Evolutionary conservation across 2,797 vertebrate genomes (phyloP).

Genomic region (Octomys mimax): DNA sequence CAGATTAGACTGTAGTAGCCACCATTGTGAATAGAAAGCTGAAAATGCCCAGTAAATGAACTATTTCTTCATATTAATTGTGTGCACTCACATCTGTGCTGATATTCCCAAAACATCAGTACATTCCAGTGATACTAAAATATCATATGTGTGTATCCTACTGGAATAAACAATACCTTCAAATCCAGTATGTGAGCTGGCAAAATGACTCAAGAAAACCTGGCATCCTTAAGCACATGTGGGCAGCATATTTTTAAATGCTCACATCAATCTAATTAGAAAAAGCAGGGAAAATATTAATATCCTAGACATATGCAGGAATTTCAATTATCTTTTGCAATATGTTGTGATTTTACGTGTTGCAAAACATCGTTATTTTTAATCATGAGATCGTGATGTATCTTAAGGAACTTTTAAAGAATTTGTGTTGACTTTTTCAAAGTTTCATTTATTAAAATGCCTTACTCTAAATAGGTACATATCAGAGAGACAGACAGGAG

Average conservation of each 20-base stretch:
- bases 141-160: neutral
- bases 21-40: neutral
- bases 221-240: slow-evolving; percentile 70
- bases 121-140: slow-evolving; percentile 36
- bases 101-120: neutral
- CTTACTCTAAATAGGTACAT: slow-evolving; percentile 33
- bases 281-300: slow-evolving; percentile 79
- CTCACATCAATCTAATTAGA: slow-evolving; percentile 80
- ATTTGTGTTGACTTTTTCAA: slow-evolving; percentile 50
- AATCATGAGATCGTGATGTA: slow-evolving; percentile 57
- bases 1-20: neutral
- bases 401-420: slow-evolving; percentile 42
- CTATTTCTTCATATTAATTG: neutral
- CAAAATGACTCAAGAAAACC: slow-evolving; percentile 69
- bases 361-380: slow-evolving; percentile 79
- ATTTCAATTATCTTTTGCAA: slow-evolving; percentile 78
- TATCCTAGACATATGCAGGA: slow-evolving; percentile 73
- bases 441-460: slow-evolving; percentile 50
- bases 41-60: neutral
- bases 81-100: neutral
- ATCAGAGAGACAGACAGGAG: neutral
- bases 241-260: slow-evolving; percentile 81
- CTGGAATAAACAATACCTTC: slow-evolving; percentile 63
- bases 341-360: slow-evolving; percentile 77
- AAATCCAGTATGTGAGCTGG: slow-evolving; percentile 51